These are phyloP conservation scores for Tetraodon nigroviridis DNA, from an alignment of 2,113 vertebrate species.

Conservation along the genomic window DNA sequence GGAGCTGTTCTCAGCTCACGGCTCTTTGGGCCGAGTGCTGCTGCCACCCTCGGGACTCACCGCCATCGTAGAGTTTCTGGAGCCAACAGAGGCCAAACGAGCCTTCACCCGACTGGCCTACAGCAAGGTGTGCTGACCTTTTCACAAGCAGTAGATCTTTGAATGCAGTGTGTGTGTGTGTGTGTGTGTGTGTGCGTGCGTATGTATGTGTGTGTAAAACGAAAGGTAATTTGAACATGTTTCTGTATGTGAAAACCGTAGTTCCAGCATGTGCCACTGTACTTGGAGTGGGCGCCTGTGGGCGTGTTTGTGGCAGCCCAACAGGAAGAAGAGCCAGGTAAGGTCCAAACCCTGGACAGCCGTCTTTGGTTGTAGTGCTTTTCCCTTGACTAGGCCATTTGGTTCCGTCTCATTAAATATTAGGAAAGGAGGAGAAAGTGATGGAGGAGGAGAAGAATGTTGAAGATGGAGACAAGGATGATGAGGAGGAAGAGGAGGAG, in stretches of 20 bases:
- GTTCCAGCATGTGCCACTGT: constrained; percentile 79
- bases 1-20: constrained; percentile 76
- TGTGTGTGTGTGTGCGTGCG: too few species aligned
- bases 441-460: constrained; percentile 37
- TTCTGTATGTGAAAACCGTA: constrained; percentile 30
- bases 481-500: constrained; percentile 76
- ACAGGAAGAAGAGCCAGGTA: constrained; percentile 55
- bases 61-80: constrained; percentile 89
- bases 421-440: constrained; percentile 22
- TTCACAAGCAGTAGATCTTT: background rate
- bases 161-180: too few species aligned
- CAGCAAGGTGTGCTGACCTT: constrained; percentile 77
- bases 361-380: background rate
- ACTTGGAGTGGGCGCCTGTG: constrained; percentile 92
- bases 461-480: constrained; percentile 61
- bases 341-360: background rate
- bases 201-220: too few species aligned
- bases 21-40: constrained; percentile 85
- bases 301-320: constrained; percentile 77
- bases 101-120: constrained; percentile 91
- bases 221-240: background rate
- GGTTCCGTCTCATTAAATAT: background rate
- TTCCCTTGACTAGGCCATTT: background rate
- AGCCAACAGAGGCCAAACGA: constrained; percentile 86
- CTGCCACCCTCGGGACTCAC: constrained; percentile 88